Percentiles rank a stretch among this genome's conserved stretches.
Evolutionary conservation across 2,797 vertebrate species (phyloP).

Genomic region (Octomys mimax): DNA sequence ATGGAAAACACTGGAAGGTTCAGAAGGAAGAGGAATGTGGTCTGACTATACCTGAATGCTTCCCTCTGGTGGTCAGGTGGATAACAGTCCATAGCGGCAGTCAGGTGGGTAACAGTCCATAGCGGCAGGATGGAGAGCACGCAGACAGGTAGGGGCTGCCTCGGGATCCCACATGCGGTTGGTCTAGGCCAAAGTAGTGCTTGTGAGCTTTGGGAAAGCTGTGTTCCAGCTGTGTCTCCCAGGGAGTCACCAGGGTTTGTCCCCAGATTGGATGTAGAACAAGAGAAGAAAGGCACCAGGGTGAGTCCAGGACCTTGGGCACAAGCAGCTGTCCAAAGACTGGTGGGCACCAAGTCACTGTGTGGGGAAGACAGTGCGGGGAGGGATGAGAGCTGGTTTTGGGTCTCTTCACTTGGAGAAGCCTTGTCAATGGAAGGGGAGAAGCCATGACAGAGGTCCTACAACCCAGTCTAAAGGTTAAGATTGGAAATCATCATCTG

Average conservation of each 20-base stretch:
- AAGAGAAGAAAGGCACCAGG: background rate
- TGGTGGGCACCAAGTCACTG: accelerated
- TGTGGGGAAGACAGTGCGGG: background rate
- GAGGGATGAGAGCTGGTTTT: background rate
- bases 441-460: background rate
- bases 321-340: background rate
- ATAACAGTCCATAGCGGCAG: background rate
- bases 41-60: background rate
- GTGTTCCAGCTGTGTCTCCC: background rate
- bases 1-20: background rate
- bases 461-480: background rate
- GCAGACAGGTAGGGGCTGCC: background rate
- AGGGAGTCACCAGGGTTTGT: background rate
- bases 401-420: background rate
- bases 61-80: background rate
- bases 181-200: background rate
- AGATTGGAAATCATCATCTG: background rate
- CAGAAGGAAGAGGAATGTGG: background rate
- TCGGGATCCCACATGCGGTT: accelerated
- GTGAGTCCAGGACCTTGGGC: background rate
- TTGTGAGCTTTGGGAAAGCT: accelerated
- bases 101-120: background rate
- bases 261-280: background rate
- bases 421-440: no score
- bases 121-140: no score